Evolutionary conservation across 2,797 vertebrate genomes (phyloP).

Genomic region (Okamejei kenojei): DNA sequence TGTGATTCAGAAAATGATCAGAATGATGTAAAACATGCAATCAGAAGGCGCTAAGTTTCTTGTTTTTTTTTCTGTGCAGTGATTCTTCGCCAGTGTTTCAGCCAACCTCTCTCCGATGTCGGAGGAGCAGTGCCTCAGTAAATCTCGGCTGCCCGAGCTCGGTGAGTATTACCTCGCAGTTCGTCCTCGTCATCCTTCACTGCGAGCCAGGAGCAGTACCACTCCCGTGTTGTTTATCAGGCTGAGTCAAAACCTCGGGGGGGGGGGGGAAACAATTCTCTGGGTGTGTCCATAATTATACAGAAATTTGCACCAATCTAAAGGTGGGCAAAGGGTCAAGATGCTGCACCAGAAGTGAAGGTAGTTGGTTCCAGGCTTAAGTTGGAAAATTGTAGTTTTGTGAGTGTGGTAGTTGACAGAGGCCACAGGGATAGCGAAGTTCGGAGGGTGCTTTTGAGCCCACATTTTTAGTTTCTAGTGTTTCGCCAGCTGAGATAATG

Average conservation of each 20-base stretch:
- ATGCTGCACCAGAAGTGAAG: too few species aligned
- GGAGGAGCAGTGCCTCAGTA: conserved; percentile 69
- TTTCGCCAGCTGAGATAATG: background rate
- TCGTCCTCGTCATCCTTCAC: too few species aligned
- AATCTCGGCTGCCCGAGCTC: conserved; percentile 64
- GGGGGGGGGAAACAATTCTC: background rate
- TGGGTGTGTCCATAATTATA: too few species aligned
- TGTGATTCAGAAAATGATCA: background rate
- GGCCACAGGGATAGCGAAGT: background rate
- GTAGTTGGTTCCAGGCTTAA: too few species aligned
- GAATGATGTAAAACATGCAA: background rate
- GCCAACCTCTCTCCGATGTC: conserved; percentile 54
- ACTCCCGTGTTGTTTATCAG: background rate
- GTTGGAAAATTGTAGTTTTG: background rate
- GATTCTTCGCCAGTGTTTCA: conserved; percentile 10
- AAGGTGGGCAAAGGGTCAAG: too few species aligned
- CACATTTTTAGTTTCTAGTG: background rate
- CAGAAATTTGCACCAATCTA: background rate
- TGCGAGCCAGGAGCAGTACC: background rate
- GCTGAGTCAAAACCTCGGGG: background rate
- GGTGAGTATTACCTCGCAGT: conserved; percentile 46
- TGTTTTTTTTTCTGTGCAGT: background rate
- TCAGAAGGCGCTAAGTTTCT: background rate
- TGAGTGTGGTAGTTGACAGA: background rate
- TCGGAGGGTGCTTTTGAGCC: background rate